A percentile compares a stretch with the other conserved stretches of the same genome.
Evolutionary conservation across 2,888 invertebrate species (phyloP).

Genomic region (Pristionchus japonicus): DNA sequence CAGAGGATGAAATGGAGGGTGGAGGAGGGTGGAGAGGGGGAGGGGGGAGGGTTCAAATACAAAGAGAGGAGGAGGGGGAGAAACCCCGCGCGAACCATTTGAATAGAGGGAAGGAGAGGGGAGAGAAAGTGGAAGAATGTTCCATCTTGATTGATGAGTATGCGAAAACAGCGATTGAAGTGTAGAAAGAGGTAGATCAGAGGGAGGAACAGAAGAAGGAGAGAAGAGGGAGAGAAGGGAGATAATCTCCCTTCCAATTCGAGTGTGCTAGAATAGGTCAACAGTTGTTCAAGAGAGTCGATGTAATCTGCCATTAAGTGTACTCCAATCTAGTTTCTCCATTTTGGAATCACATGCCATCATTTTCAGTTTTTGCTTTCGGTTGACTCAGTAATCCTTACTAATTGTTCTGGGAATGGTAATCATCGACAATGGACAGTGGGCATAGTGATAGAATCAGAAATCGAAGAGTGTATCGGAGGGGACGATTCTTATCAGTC

Average conservation of each 20-base stretch:
- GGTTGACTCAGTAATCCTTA: too few species aligned
- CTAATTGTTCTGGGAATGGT: not conserved
- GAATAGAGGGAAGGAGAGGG: not conserved
- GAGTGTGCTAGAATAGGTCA: conserved; percentile 8
- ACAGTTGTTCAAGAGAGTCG: not conserved
- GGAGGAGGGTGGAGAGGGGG: not conserved
- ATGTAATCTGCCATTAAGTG: not conserved
- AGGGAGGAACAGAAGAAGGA: not conserved
- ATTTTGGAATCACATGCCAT: not conserved
- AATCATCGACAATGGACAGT: not conserved
- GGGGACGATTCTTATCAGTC: not conserved
- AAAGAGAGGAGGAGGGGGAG: not conserved
- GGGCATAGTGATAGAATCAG: not conserved
- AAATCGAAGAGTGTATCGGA: not conserved
- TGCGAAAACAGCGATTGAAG: not conserved
- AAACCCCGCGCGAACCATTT: conserved; percentile 14
- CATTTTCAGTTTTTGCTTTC: not conserved
- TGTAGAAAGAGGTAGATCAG: not conserved
- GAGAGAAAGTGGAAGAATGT: not conserved
- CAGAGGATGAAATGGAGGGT: conserved; percentile 5
- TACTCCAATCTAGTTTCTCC: not conserved
- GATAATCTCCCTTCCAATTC: not conserved
- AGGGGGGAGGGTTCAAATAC: not conserved
- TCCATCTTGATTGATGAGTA: not conserved
- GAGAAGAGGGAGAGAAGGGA: not conserved